Conservation (phyloP, 2,797 vertebrate species). For the Taenioides sp. region DNA sequence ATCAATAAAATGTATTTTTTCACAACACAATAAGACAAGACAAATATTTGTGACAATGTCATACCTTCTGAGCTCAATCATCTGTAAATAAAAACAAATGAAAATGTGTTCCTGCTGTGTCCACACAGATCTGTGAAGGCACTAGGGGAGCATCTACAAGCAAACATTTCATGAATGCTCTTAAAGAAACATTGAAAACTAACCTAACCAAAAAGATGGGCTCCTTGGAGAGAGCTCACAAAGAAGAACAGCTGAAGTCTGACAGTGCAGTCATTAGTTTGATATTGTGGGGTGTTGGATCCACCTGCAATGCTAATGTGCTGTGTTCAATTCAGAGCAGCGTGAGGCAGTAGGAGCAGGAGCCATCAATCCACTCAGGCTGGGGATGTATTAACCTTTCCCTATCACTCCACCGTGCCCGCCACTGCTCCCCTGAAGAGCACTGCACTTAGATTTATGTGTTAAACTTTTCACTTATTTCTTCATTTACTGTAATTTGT, state of each 20-base stretch:
- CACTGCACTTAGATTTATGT: slow-evolving; percentile 20
- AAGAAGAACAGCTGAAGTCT: not conserved
- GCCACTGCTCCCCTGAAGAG: slow-evolving; percentile 7
- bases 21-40: too few relatives aligned
- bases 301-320: slow-evolving; percentile 20
- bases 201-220: not conserved
- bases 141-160: not conserved
- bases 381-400: slow-evolving; percentile 38
- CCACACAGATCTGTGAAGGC: too few relatives aligned
- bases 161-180: not conserved
- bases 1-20: too few relatives aligned
- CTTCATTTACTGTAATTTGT: slow-evolving; percentile 39
- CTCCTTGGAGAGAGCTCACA: not conserved
- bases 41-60: too few relatives aligned
- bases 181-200: not conserved
- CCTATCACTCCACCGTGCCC: slow-evolving; percentile 23
- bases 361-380: slow-evolving; percentile 43
- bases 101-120: too few relatives aligned
- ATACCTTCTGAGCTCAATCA: too few relatives aligned
- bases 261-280: slow-evolving; percentile 8
- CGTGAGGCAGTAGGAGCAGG: slow-evolving; percentile 28
- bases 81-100: too few relatives aligned
- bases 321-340: slow-evolving; percentile 47
- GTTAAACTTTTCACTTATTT: slow-evolving; percentile 12
- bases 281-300: slow-evolving; percentile 13